These are phyloP conservation scores for Glyphotaelius pellucidus DNA, from an alignment of 2,888 invertebrate species.

Conservation along the genomic window DNA sequence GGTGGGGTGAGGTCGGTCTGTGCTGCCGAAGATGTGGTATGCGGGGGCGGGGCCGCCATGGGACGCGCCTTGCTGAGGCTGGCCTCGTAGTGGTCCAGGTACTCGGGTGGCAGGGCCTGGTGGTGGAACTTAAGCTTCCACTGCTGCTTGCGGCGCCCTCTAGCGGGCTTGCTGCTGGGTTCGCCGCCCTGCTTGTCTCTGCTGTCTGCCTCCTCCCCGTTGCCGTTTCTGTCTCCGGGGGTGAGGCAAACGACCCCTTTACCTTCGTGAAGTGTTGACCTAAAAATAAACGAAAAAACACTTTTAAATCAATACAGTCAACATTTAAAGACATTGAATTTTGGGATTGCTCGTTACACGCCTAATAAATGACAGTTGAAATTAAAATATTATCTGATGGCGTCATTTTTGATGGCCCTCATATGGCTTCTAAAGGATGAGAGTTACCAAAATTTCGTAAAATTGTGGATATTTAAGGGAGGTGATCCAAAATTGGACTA, in stretches of 20 bases:
- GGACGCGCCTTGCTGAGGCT: slow-evolving; percentile 78
- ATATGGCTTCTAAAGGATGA: too few species aligned
- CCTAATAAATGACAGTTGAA: too few species aligned
- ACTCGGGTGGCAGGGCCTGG: slow-evolving; percentile 87
- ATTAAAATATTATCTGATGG: too few species aligned
- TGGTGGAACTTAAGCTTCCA: slow-evolving; percentile 89
- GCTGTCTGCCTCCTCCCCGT: slow-evolving; percentile 9
- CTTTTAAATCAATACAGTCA: background rate
- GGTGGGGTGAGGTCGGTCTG: slow-evolving; percentile 48
- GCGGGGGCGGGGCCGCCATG: slow-evolving; percentile 51
- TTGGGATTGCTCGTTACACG: too few species aligned
- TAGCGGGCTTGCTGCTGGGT: slow-evolving; percentile 68
- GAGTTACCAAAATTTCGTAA: too few species aligned
- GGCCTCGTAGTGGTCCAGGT: slow-evolving; percentile 88
- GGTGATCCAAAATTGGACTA: too few species aligned
- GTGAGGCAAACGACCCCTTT: slow-evolving; percentile 61
- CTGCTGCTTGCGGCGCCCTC: slow-evolving; percentile 80
- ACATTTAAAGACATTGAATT: too few species aligned
- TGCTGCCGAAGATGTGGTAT: slow-evolving; percentile 47
- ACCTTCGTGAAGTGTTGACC: slow-evolving; percentile 65
- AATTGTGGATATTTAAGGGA: too few species aligned
- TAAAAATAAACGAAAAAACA: slow-evolving; percentile 37
- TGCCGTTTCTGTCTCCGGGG: slow-evolving; percentile 23
- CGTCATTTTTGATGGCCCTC: too few species aligned
- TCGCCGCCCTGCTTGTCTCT: slow-evolving; percentile 9